Conservation (phyloP, 2,888 invertebrate genomes). For the Platycheirus rosarum region DNA sequence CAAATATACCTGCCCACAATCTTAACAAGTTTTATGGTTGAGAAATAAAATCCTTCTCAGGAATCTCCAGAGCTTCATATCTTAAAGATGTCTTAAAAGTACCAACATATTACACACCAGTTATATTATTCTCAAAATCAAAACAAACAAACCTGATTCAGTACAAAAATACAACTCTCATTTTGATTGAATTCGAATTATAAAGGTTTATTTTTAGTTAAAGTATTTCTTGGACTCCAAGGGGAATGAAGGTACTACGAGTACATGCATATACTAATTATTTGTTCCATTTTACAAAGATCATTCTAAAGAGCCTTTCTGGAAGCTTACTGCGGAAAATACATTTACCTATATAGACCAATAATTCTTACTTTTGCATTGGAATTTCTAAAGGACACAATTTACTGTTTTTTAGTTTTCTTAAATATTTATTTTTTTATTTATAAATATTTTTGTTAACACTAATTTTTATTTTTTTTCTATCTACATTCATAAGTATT, state of each 20-base stretch:
- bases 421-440: constrained; percentile 16
- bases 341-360: neutral
- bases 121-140: neutral
- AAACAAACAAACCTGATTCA: neutral
- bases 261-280: constrained; percentile 54
- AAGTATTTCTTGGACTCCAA: neutral
- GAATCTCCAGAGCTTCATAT: no score
- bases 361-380: constrained; percentile 18
- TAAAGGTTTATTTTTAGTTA: neutral
- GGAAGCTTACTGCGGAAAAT: constrained; percentile 47
- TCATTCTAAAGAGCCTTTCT: constrained; percentile 42
- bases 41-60: no score
- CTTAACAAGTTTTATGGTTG: no score
- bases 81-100: no score
- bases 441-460: constrained; percentile 39
- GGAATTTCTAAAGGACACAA: constrained; percentile 48
- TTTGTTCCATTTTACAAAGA: constrained; percentile 25
- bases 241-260: constrained; percentile 53
- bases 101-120: no score
- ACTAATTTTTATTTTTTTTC: constrained; percentile 62
- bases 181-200: neutral
- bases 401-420: constrained; percentile 16
- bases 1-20: no score
- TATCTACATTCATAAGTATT: constrained; percentile 73
- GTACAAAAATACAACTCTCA: neutral